phyloP scores from a whole-genome alignment of 2,113 vertebrate genomes.

The Cyphomyrus plagiostoma region DNA sequence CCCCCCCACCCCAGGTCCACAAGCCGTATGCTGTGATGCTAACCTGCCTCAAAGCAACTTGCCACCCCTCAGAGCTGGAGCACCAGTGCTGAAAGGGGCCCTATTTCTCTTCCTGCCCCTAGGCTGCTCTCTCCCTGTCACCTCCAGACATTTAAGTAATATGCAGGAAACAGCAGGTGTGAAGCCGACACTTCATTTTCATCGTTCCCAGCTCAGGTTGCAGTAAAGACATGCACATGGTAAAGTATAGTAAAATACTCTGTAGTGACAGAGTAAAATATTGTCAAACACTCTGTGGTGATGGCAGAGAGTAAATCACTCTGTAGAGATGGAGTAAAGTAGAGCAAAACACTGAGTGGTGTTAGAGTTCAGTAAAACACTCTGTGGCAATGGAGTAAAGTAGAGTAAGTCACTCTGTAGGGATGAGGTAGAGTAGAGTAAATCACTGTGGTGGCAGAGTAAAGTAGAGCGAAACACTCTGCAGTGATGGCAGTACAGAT shows the following conservation, averaged over 20 bases:
- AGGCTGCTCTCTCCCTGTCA: background rate
- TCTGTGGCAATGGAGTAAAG: background rate
- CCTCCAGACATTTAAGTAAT: background rate
- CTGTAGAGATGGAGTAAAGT: background rate
- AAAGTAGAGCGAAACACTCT: background rate
- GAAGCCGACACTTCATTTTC: background rate
- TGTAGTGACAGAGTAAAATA: background rate
- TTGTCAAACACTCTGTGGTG: background rate
- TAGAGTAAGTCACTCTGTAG: background rate
- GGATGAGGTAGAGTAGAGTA: background rate
- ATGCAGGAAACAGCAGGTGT: background rate
- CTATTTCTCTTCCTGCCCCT: background rate
- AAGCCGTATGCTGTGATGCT: background rate
- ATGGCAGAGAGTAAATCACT: background rate
- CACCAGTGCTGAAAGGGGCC: background rate
- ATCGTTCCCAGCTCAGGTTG: background rate
- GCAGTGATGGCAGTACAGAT: background rate
- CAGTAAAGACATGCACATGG: background rate
- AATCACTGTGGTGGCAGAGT: background rate
- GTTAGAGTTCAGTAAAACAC: background rate
- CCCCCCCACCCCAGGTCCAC: background rate
- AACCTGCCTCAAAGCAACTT: background rate
- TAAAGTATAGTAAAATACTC: background rate
- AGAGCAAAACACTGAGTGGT: background rate
- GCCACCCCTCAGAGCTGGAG: background rate